Evolutionary conservation across 2,113 vertebrate genomes (phyloP).

Genomic region (Eleginops maclovinus): DNA sequence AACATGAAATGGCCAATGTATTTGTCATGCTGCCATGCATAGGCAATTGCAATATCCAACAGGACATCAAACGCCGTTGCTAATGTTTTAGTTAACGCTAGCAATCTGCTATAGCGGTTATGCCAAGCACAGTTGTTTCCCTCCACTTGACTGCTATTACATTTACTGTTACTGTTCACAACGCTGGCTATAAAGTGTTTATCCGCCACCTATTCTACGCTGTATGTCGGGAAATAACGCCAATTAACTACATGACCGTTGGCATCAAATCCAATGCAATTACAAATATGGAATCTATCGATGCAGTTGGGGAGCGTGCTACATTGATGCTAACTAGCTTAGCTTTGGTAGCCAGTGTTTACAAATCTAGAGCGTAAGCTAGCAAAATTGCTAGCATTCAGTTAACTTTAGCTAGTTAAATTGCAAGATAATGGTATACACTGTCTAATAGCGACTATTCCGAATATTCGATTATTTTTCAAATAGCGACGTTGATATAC

Average conservation of each 20-base stretch:
- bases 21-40: too few relatives aligned
- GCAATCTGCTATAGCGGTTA: constrained; percentile 36
- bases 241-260: neutral
- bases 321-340: constrained; percentile 51
- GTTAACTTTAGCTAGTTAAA: neutral
- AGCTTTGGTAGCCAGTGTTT: constrained; percentile 60
- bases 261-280: neutral
- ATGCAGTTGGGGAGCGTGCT: neutral
- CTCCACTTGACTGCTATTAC: constrained; percentile 38
- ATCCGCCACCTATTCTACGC: neutral
- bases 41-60: neutral
- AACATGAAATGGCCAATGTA: neutral
- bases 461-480: too few relatives aligned
- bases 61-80: neutral
- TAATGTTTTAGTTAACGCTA: neutral
- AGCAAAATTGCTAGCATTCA: constrained; percentile 29
- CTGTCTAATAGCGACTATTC: fast-evolving
- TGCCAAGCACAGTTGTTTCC: constrained; percentile 48
- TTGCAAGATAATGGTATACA: too few relatives aligned
- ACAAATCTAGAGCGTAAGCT: constrained; percentile 44
- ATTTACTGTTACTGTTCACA: neutral
- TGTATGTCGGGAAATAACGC: neutral
- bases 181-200: neutral
- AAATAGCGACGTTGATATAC: neutral
- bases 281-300: neutral